These are phyloP conservation scores for Seira musarum DNA, from an alignment of 2,888 invertebrate species.

Conservation along the genomic window DNA sequence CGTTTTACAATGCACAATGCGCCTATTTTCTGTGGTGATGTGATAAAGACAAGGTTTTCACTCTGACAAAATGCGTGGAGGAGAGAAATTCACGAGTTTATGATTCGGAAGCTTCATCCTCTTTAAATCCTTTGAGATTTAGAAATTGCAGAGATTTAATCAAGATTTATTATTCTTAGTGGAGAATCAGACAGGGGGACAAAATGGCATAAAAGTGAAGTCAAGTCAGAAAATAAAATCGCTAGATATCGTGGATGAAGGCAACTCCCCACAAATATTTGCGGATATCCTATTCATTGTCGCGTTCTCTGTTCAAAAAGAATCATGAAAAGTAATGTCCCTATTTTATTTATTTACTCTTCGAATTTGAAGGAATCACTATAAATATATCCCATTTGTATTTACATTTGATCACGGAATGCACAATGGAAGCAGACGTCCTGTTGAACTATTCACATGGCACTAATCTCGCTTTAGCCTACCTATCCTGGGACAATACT, in stretches of 20 bases:
- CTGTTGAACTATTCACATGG: no score
- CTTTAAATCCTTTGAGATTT: conserved; percentile 39
- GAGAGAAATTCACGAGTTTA: conserved; percentile 18
- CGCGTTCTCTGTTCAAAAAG: background rate
- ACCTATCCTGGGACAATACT: no score
- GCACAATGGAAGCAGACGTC: no score
- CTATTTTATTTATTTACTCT: no score
- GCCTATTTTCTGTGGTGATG: background rate
- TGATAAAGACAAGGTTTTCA: background rate
- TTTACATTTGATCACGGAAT: no score
- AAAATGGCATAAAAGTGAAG: background rate
- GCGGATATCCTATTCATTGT: background rate
- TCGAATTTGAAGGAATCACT: no score
- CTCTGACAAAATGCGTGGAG: background rate
- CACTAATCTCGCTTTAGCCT: no score
- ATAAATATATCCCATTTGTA: no score
- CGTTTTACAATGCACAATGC: conserved; percentile 1
- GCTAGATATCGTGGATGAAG: background rate
- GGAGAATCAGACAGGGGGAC: background rate
- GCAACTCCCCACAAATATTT: background rate
- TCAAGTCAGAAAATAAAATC: background rate
- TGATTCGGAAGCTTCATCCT: conserved; percentile 17
- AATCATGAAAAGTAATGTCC: no score
- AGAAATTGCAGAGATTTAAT: conserved; percentile 52
- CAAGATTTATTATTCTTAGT: conserved; percentile 43